These are phyloP conservation scores for Cosmia pyralina DNA, from an alignment of 2,888 invertebrate genomes.

Conservation along the genomic window DNA sequence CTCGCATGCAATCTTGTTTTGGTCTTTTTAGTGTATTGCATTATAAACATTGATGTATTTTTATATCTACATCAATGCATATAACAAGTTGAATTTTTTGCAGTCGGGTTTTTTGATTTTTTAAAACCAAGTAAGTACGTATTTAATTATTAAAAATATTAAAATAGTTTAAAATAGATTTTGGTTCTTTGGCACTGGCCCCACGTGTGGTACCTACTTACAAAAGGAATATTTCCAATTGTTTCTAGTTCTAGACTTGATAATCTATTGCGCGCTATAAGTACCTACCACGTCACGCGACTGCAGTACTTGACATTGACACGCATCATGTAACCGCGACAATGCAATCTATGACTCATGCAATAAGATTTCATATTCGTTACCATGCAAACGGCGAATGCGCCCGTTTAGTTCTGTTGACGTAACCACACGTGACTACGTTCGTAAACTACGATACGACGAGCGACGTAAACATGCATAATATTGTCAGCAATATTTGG, in stretches of 20 bases:
- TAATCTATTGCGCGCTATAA: slow-evolving; percentile 43
- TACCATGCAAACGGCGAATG: slow-evolving; percentile 39
- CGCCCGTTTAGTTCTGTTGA: slow-evolving; percentile 44
- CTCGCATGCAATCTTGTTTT: too few species aligned
- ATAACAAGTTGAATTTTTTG: too few species aligned
- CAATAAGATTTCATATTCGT: slow-evolving; percentile 54
- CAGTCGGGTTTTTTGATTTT: too few species aligned
- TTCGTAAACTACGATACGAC: slow-evolving; percentile 43
- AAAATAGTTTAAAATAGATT: too few species aligned
- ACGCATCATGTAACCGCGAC: slow-evolving; percentile 26
- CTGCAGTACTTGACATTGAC: slow-evolving; percentile 25
- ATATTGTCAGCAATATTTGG: slow-evolving; percentile 37
- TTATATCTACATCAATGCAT: too few species aligned
- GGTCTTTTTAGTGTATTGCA: too few species aligned
- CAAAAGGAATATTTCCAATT: slow-evolving; percentile 7
- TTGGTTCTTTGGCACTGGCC: too few species aligned
- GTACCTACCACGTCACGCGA: slow-evolving; percentile 60
- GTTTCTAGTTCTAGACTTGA: slow-evolving; percentile 18
- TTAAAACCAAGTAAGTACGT: too few species aligned
- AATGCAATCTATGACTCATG: slow-evolving; percentile 47
- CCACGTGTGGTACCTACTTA: too few species aligned
- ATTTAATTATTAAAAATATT: too few species aligned
- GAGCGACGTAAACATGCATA: slow-evolving; percentile 22
- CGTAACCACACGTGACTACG: slow-evolving; percentile 65
- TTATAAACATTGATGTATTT: too few species aligned